These are phyloP conservation scores for Pollenia amentaria DNA, from an alignment of 2,888 invertebrate species.

Conservation along the genomic window DNA sequence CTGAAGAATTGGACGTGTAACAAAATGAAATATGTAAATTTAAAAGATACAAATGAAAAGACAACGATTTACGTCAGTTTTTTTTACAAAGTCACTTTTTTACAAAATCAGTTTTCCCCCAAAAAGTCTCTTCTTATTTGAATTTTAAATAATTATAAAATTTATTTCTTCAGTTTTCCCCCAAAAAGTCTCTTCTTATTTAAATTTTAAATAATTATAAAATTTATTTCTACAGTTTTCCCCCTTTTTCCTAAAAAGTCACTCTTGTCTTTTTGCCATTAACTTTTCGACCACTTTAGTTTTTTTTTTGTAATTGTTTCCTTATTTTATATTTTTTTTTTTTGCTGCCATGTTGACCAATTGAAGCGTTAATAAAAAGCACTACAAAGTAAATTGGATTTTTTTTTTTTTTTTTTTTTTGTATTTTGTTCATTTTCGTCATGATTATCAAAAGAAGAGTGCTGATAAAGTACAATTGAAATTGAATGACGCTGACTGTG, in stretches of 20 bases:
- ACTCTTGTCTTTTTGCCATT: not conserved
- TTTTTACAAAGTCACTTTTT: too few relatives aligned
- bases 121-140: too few relatives aligned
- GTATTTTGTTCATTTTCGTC: not conserved
- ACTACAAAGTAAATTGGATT: slow-evolving; percentile 37
- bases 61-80: too few relatives aligned
- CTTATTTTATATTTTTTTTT: not conserved
- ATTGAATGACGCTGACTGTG: slow-evolving; percentile 13
- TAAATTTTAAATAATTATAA: too few relatives aligned
- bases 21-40: not conserved
- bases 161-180: too few relatives aligned
- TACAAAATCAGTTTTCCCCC: too few relatives aligned
- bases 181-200: too few relatives aligned
- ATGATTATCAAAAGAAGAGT: slow-evolving; percentile 8
- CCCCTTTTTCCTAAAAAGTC: too few relatives aligned
- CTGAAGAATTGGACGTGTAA: not conserved
- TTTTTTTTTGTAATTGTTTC: not conserved
- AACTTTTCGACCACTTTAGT: not conserved
- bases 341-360: slow-evolving; percentile 1
- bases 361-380: slow-evolving; percentile 23
- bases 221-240: too few relatives aligned
- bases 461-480: not conserved
- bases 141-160: too few relatives aligned
- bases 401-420: not conserved
- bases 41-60: too few relatives aligned